Evolutionary conservation across 2,888 invertebrate species (phyloP).

Genomic region (Himalopsyche kuldschensis): DNA sequence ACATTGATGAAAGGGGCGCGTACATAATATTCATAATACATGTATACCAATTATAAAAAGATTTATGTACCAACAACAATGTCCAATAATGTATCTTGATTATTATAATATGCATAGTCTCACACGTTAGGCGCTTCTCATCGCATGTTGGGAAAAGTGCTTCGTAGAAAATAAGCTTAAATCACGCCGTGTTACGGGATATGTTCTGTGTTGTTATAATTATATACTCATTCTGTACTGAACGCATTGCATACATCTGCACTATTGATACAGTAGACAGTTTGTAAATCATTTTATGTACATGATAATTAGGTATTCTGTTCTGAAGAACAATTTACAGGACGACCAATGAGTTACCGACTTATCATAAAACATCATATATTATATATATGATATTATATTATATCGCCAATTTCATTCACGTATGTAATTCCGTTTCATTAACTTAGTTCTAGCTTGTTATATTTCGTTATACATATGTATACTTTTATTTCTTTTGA

Average conservation of each 20-base stretch:
- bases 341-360: no score
- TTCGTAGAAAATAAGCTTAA: background rate
- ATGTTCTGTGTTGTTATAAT: background rate
- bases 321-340: no score
- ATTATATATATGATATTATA: no score
- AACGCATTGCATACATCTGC: background rate
- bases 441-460: no score
- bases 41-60: background rate
- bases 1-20: background rate
- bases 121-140: background rate
- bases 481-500: no score
- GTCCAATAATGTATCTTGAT: background rate
- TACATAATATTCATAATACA: background rate
- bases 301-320: no score
- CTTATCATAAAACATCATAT: no score
- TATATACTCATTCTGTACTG: background rate
- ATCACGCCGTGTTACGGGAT: background rate
- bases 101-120: background rate
- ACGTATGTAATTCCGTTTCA: no score
- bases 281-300: no score
- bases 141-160: background rate
- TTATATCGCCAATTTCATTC: no score
- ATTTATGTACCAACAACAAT: background rate
- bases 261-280: background rate
- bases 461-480: no score